phyloP scores from a whole-genome alignment of 30 jellyfish, hydroid and myxozoan species.

The Chironex yamaguchii region DNA sequence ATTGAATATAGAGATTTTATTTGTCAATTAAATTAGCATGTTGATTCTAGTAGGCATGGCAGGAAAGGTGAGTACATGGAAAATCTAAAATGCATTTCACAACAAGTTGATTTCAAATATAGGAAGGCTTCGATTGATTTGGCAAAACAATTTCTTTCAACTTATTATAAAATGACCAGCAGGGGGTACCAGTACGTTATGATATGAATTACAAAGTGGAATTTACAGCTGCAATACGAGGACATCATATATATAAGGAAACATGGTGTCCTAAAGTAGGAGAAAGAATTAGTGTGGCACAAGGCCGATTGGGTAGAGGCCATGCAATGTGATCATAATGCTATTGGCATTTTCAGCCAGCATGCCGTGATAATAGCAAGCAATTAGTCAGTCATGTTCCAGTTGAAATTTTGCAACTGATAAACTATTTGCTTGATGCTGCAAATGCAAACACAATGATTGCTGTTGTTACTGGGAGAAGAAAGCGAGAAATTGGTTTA shows the following conservation, averaged over 20 bases:
- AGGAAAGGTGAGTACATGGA: not conserved
- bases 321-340: constrained; percentile 26
- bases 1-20: not conserved
- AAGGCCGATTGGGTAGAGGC: constrained; percentile 40
- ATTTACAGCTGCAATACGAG: constrained; percentile 25
- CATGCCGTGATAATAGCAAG: too few species aligned
- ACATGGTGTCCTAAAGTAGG: constrained; percentile 25
- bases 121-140: not conserved
- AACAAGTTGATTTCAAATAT: not conserved
- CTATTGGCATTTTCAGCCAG: constrained; percentile 41
- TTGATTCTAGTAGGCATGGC: not conserved
- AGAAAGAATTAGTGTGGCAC: constrained; percentile 18
- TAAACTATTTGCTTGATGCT: constrained; percentile 11
- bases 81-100: not conserved
- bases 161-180: constrained; percentile 22
- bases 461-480: constrained; percentile 24
- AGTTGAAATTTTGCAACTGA: constrained; percentile 2
- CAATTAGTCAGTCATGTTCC: constrained; percentile 9
- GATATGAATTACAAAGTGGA: constrained; percentile 26
- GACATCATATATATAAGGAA: constrained; percentile 23
- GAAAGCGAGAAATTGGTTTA: constrained; percentile 34
- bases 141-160: not conserved
- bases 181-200: constrained; percentile 8
- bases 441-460: constrained; percentile 9
- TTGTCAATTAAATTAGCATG: constrained; percentile 19